phyloP scores from a whole-genome alignment of 1,140 invertebrate species.

The Pseudomyrmex pallidus region DNA sequence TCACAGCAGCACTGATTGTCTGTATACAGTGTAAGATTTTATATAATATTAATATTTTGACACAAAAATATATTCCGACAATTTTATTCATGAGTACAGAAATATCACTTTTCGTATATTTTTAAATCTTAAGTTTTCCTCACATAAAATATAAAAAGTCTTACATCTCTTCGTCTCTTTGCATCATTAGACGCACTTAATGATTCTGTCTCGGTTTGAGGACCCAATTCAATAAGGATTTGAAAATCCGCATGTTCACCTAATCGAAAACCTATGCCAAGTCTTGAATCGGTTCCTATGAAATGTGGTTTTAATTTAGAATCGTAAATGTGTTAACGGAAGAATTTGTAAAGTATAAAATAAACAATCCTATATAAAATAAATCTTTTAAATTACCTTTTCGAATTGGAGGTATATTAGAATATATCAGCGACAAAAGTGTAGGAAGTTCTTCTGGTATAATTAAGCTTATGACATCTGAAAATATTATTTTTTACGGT shows the following conservation, averaged over 20 bases:
- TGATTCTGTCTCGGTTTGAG: conserved; percentile 89
- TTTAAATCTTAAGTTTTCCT: too few relatives aligned
- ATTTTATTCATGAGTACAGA: neutral
- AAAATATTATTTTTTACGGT: neutral
- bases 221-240: conserved; percentile 91
- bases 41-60: neutral
- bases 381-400: conserved; percentile 87
- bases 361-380: too few relatives aligned
- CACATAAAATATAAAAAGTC: neutral
- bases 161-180: conserved; percentile 75
- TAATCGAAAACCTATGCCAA: conserved; percentile 92
- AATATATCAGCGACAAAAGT: conserved; percentile 90
- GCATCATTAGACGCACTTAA: conserved; percentile 83
- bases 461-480: conserved; percentile 85
- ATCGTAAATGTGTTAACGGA: too few relatives aligned
- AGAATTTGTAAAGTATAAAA: too few relatives aligned
- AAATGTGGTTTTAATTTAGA: neutral
- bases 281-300: conserved; percentile 91
- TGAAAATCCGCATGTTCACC: conserved; percentile 93
- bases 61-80: neutral
- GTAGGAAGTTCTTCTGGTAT: conserved; percentile 92
- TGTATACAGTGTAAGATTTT: conserved; percentile 27
- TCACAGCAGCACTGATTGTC: conserved; percentile 79
- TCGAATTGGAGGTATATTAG: conserved; percentile 93
- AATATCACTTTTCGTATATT: neutral